Evolutionary conservation across 2,888 invertebrate species (phyloP).

Genomic region (Molanna angustata): DNA sequence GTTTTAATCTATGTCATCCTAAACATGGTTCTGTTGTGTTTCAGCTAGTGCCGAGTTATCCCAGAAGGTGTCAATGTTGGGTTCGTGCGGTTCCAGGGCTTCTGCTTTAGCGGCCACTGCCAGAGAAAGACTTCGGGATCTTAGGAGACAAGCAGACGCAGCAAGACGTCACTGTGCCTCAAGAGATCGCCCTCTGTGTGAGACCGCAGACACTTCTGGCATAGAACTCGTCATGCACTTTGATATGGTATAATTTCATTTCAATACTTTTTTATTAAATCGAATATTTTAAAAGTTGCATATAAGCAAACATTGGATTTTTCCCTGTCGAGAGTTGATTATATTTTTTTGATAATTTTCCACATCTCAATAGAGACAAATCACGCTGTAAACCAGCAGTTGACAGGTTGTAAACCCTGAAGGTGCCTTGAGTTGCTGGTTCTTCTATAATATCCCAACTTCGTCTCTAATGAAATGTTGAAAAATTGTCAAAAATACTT

Average conservation of each 20-base stretch:
- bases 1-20: neutral
- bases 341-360: too few species aligned
- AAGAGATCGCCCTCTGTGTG: constrained; percentile 72
- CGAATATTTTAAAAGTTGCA: neutral
- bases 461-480: too few species aligned
- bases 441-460: too few species aligned
- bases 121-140: constrained; percentile 57
- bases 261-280: neutral
- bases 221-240: constrained; percentile 63
- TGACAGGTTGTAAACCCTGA: too few species aligned
- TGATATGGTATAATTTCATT: constrained; percentile 53
- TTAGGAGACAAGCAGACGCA: constrained; percentile 58
- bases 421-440: too few species aligned
- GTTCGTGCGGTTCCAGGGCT: constrained; percentile 56
- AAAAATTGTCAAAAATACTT: too few species aligned
- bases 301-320: too few species aligned
- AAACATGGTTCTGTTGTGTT: constrained; percentile 27
- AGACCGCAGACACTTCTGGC: constrained; percentile 69
- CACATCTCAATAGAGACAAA: too few species aligned
- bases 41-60: constrained; percentile 60
- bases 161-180: constrained; percentile 63
- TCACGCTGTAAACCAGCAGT: too few species aligned
- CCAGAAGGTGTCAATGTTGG: constrained; percentile 54
- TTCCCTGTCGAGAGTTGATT: too few species aligned
- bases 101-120: constrained; percentile 53